Percentiles rank a stretch among this genome's conserved stretches.
These are phyloP conservation scores for Zonitis immaculata DNA, from an alignment of 2,888 invertebrate species.

Conservation along the genomic window DNA sequence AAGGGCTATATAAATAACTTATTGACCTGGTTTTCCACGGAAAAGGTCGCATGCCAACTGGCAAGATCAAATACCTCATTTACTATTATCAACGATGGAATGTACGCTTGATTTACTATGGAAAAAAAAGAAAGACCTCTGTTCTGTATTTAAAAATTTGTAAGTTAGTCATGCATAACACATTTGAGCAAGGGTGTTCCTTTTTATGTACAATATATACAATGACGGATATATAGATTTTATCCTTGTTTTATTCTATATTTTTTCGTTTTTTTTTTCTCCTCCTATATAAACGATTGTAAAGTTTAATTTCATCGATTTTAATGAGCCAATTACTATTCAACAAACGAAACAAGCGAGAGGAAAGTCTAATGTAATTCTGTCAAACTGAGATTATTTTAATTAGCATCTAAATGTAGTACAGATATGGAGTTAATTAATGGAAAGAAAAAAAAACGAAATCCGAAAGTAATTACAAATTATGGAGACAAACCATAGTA, in stretches of 20 bases:
- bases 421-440: background rate
- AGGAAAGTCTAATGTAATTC: constrained; percentile 1
- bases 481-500: too few species aligned
- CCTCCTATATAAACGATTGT: background rate
- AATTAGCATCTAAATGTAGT: background rate
- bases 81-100: constrained; percentile 3
- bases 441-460: background rate
- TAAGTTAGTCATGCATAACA: constrained; percentile 15
- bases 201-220: too few species aligned
- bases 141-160: constrained; percentile 12
- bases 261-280: too few species aligned
- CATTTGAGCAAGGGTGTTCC: constrained; percentile 13
- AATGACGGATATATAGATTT: too few species aligned
- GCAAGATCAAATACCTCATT: constrained; percentile 20
- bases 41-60: constrained; percentile 20
- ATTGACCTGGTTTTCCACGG: constrained; percentile 20
- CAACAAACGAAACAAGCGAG: background rate
- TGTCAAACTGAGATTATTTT: constrained; percentile 1
- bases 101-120: background rate
- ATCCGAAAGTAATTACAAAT: background rate
- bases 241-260: too few species aligned
- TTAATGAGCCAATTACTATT: constrained; percentile 4
- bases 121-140: background rate
- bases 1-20: constrained; percentile 21
- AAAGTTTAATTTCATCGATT: background rate